These are phyloP conservation scores for Antechinus flavipes DNA, from an alignment of 2,113 vertebrate genomes.

Conservation along the genomic window DNA sequence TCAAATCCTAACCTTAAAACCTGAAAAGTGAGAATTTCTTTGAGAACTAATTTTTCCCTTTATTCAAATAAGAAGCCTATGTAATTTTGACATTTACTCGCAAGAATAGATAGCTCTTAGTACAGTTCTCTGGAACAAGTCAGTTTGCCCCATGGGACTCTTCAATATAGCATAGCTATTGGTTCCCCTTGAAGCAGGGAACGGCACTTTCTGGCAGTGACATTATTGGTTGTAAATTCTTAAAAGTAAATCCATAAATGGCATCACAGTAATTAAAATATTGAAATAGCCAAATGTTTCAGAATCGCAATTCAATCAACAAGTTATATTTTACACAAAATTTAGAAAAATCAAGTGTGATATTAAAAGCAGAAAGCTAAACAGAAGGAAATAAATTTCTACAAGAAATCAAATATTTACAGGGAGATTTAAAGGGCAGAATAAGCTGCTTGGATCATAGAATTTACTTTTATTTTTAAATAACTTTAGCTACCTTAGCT, in stretches of 20 bases:
- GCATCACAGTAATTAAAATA: constrained; percentile 70
- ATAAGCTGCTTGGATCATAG: constrained; percentile 80
- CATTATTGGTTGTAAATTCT: constrained; percentile 59
- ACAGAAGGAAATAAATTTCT: constrained; percentile 80
- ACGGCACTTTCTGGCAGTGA: constrained; percentile 63
- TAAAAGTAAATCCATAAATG: constrained; percentile 68
- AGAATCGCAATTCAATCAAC: constrained; percentile 74
- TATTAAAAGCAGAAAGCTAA: constrained; percentile 79
- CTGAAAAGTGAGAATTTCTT: constrained; percentile 51
- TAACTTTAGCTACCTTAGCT: constrained; percentile 85
- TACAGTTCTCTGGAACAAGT: constrained; percentile 31
- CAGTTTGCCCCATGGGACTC: constrained; percentile 24
- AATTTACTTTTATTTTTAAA: constrained; percentile 86
- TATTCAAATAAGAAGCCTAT: constrained; percentile 34
- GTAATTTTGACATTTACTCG: constrained; percentile 15
- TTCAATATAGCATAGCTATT: neutral
- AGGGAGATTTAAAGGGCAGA: constrained; percentile 78
- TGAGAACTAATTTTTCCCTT: constrained; percentile 57
- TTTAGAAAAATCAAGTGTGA: constrained; percentile 76
- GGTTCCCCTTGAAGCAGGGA: constrained; percentile 24
- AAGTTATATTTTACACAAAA: constrained; percentile 71
- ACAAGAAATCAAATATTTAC: constrained; percentile 83
- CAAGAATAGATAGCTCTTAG: neutral
- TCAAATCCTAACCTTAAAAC: constrained; percentile 73
- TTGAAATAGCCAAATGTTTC: constrained; percentile 65